These are phyloP conservation scores for Steinernema scapterisci DNA, from an alignment of 2,888 invertebrate species.

Conservation along the genomic window DNA sequence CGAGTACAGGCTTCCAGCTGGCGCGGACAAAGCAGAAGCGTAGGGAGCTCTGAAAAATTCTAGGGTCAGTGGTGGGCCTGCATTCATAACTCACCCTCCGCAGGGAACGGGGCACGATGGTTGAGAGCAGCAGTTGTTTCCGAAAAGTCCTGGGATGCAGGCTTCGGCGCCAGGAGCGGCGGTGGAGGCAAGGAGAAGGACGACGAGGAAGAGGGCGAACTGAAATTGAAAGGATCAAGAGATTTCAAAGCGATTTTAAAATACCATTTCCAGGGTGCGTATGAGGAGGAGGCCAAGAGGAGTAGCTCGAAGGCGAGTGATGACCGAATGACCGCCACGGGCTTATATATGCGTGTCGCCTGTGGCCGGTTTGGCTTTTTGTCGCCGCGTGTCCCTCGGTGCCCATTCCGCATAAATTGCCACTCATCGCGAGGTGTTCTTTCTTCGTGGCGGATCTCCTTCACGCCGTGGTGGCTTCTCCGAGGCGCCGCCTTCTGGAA, in stretches of 20 bases:
- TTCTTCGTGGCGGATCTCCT: slow-evolving; percentile 17
- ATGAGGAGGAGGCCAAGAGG: not conserved
- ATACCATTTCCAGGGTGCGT: not conserved
- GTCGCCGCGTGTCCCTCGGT: not conserved
- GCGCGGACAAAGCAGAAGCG: slow-evolving; percentile 10
- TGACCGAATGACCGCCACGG: not conserved
- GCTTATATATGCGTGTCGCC: not conserved
- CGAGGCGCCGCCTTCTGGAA: not conserved
- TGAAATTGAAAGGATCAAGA: not conserved
- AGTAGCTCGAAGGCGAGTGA: not conserved
- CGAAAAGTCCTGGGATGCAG: slow-evolving; percentile 13
- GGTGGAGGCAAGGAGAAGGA: slow-evolving; percentile 13
- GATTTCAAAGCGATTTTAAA: not conserved
- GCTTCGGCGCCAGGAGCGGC: slow-evolving; percentile 13
- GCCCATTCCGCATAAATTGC: slow-evolving; percentile 27
- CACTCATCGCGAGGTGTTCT: slow-evolving; percentile 20
- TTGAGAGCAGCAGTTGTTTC: slow-evolving; percentile 8
- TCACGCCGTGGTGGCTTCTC: slow-evolving; percentile 22
- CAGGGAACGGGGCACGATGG: slow-evolving; percentile 21
- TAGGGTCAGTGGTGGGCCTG: not conserved
- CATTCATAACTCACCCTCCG: not conserved
- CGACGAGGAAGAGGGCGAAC: slow-evolving; percentile 16
- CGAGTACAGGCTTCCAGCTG: not conserved
- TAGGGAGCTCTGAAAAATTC: slow-evolving; percentile 8
- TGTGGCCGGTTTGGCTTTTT: slow-evolving; percentile 13